Percentiles rank a stretch among this genome's conserved stretches.
These are phyloP conservation scores for Dasysyrphus tricinctus DNA, from an alignment of 2,888 invertebrate species.

Conservation along the genomic window DNA sequence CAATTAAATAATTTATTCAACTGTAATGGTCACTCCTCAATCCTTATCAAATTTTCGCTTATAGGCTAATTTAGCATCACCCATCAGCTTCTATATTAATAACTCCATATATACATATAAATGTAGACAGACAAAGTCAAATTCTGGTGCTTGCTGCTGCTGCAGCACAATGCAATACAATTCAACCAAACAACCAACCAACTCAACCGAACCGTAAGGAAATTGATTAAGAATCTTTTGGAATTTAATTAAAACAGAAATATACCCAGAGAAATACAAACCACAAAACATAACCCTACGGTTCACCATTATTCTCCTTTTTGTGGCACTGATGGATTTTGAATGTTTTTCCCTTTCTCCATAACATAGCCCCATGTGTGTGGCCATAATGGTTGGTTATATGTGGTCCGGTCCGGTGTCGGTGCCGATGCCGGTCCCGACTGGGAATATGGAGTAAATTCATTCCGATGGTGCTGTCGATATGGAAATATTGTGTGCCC, in stretches of 20 bases:
- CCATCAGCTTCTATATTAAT: background rate
- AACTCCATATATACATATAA: background rate
- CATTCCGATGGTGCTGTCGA: conserved; percentile 54
- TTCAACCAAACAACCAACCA: background rate
- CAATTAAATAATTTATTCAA: conserved; percentile 62
- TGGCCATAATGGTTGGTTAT: conserved; percentile 40
- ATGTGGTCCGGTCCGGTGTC: background rate
- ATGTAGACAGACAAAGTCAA: conserved; percentile 16
- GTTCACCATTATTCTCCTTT: conserved; percentile 65
- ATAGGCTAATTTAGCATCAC: conserved; percentile 62
- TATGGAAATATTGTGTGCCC: conserved; percentile 58
- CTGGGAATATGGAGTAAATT: conserved; percentile 40
- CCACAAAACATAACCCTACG: conserved; percentile 60
- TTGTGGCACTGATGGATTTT: conserved; percentile 74
- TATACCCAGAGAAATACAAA: conserved; percentile 40
- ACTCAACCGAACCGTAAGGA: conserved; percentile 48
- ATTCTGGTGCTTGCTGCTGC: conserved; percentile 24
- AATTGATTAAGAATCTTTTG: conserved; percentile 74
- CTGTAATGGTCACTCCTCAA: conserved; percentile 16
- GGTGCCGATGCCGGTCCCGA: background rate
- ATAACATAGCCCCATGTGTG: conserved; percentile 52
- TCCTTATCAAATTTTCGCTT: conserved; percentile 56
- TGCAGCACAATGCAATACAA: conserved; percentile 20
- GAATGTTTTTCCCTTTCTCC: conserved; percentile 61
- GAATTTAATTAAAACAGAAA: conserved; percentile 75